phyloP scores from a whole-genome alignment of 2,113 vertebrate genomes.

The Calidris pygmaea region DNA sequence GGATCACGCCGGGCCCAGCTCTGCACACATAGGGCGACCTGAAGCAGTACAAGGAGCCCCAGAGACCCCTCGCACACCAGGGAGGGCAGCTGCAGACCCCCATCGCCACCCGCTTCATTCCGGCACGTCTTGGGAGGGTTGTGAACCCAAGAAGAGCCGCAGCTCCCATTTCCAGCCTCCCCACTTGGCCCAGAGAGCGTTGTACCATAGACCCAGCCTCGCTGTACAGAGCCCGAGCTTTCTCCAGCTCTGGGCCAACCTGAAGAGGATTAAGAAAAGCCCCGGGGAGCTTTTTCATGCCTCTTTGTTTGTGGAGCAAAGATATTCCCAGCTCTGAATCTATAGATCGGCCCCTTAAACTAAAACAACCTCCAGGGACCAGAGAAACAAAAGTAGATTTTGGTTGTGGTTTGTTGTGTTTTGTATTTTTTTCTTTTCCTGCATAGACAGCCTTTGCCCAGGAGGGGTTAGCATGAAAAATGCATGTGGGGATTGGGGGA shows the following conservation, averaged over 20 bases:
- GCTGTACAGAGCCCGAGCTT: neutral
- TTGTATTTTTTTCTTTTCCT: constrained; percentile 22
- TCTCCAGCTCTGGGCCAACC: constrained; percentile 16
- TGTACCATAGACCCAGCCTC: neutral
- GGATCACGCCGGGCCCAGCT: neutral
- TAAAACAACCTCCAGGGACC: constrained; percentile 40
- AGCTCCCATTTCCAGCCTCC: neutral
- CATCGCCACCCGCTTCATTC: neutral
- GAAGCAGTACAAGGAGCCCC: rapidly evolving
- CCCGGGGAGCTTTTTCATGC: constrained; percentile 8
- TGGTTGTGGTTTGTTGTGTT: constrained; percentile 35
- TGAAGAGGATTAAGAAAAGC: constrained; percentile 16
- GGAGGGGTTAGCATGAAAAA: constrained; percentile 75
- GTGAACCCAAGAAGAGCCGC: neutral
- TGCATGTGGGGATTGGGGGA: constrained; percentile 66
- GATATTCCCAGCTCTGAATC: constrained; percentile 61
- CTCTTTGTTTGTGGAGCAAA: constrained; percentile 59
- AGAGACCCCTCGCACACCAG: rapidly evolving
- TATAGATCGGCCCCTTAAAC: constrained; percentile 73
- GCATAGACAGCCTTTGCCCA: constrained; percentile 55
- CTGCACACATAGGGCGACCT: rapidly evolving
- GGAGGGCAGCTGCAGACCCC: neutral
- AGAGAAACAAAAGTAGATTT: constrained; percentile 57
- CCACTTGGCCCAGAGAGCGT: neutral
- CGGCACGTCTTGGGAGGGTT: neutral